Base-by-base conservation (phyloP, 2,888 invertebrate species). In the Pollenia amentaria region DNA sequence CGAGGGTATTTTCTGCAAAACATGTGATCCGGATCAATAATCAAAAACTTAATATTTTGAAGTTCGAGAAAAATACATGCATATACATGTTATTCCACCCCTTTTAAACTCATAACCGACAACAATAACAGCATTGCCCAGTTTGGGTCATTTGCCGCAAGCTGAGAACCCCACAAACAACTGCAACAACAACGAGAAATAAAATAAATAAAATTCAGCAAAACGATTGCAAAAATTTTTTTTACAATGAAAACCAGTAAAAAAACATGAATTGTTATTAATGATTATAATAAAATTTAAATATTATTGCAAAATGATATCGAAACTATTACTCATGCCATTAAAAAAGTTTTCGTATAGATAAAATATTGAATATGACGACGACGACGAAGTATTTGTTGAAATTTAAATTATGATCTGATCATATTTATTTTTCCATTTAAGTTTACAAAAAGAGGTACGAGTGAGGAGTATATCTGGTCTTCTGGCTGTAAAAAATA, bases 241-340 rank as follows among this genome's bases (percentile, higher is more conserved):
- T 57, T 73, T 69, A n/a, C 40, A 55, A 44, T 6, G 42, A 75
- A 78, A 64, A 60, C 29, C 7, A 18, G 38, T 69, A 29, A 42
- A 29, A 62, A 57, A 64, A 67, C 57, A 62, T 67, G 70, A 77
- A 87, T 78, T 87, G 84, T 84, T 87, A 87, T 87, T 87, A 84
- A 87, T 87, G 85, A 82, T 85, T 65, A 86, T 86, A 88, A 88
- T 88, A 86, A 86, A 86, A 88, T 86, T 88, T 88, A 86, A 88
- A 88, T 88, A 88, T 88, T 88, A 88, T 88, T 88, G 75, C 86
- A 75, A 84, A 86, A 84, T 81, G 84, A 81, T 81, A 85, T 80
- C 29, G 53, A 83, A 77, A 85, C 85, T 80, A 88, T 85, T 88
- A 85, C 78, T 88, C 87, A 84, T 84, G 87, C 67, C 76, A 83